Conservation (phyloP, 2,113 vertebrate species). For the Pseudopodoces humilis region DNA sequence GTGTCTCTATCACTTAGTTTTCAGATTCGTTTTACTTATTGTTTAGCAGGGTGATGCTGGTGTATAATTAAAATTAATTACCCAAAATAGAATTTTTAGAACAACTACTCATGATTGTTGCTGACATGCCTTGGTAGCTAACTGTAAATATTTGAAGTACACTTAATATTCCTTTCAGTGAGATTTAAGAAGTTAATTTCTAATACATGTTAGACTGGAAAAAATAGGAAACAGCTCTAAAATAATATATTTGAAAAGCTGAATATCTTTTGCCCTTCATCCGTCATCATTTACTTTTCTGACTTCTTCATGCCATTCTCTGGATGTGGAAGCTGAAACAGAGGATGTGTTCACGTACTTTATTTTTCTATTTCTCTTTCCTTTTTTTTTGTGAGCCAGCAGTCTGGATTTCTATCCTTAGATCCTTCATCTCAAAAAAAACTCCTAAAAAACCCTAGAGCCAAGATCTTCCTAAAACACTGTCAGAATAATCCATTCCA, state of each 20-base stretch:
- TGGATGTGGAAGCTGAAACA: neutral
- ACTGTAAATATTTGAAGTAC: neutral
- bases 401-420: neutral
- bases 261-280: neutral
- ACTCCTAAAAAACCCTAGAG: fast-evolving
- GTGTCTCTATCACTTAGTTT: neutral
- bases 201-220: neutral
- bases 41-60: neutral
- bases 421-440: neutral
- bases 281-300: neutral
- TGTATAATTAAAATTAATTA: neutral
- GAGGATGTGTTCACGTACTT: neutral
- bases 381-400: neutral
- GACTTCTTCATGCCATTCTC: neutral
- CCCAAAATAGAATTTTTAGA: neutral
- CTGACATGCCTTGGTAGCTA: neutral
- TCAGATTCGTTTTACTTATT: neutral
- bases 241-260: neutral
- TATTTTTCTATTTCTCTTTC: neutral
- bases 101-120: neutral
- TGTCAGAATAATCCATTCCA: neutral
- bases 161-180: neutral
- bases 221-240: neutral
- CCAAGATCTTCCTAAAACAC: neutral
- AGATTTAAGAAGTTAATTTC: neutral